Percentiles rank a stretch among this genome's conserved stretches.
phyloP scores from a whole-genome alignment of 2,797 vertebrate genomes.

The Enteromius trimaculatus region DNA sequence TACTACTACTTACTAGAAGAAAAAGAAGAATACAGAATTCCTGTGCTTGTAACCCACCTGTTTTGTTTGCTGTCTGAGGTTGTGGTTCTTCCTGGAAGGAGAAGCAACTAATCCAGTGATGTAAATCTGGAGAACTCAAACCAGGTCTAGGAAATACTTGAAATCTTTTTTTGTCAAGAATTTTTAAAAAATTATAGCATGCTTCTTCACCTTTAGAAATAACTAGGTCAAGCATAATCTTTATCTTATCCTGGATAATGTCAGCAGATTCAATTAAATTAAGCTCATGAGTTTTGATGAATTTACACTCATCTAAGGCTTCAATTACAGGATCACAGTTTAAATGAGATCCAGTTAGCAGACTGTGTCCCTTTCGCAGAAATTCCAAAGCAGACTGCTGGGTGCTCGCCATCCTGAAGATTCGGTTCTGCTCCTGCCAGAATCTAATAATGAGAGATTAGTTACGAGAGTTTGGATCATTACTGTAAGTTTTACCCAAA shows the following conservation, averaged over 20 bases:
- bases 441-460: neutral
- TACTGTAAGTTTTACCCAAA: neutral
- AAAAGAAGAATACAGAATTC: neutral
- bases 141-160: constrained; percentile 44
- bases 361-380: constrained; percentile 37
- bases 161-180: constrained; percentile 51
- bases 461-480: neutral
- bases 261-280: neutral
- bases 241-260: neutral
- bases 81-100: constrained; percentile 49
- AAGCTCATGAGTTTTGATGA: constrained; percentile 27
- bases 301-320: neutral
- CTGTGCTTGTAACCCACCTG: constrained; percentile 20
- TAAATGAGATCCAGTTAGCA: constrained; percentile 16
- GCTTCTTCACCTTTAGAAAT: constrained; percentile 41
- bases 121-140: constrained; percentile 41
- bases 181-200: constrained; percentile 40
- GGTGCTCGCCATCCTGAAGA: constrained; percentile 47
- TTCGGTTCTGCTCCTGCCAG: neutral
- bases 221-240: constrained; percentile 25
- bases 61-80: constrained; percentile 8
- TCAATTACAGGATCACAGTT: constrained; percentile 30
- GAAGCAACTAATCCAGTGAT: constrained; percentile 60
- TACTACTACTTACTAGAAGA: too few relatives aligned
- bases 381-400: constrained; percentile 51